Conservation (phyloP, 2,888 invertebrate genomes). For the Odontomyia ornata region DNA sequence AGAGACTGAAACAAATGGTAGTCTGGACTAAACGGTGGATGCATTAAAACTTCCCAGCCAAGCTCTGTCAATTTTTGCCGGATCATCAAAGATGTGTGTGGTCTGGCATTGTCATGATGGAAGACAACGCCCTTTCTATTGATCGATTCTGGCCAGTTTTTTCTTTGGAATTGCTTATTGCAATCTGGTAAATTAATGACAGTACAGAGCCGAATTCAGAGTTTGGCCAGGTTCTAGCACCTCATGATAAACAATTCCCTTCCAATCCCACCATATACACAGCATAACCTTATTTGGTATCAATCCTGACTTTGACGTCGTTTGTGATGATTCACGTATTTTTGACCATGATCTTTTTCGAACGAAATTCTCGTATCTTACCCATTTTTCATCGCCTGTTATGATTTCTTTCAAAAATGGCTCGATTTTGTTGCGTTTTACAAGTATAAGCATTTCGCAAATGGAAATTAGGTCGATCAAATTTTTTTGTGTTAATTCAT, state of each 20-base stretch:
- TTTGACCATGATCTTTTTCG: constrained; percentile 1
- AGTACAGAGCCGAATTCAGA: neutral
- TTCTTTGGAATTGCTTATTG: neutral
- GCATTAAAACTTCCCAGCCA: too few relatives aligned
- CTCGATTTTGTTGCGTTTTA: constrained; percentile 48
- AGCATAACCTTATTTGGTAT: neutral
- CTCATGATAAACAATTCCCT: neutral
- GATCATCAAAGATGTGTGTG: too few relatives aligned
- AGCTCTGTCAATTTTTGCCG: too few relatives aligned
- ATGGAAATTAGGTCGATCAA: neutral
- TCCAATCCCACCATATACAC: neutral
- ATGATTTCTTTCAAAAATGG: constrained; percentile 18
- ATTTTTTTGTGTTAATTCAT: neutral
- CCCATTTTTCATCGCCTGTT: constrained; percentile 24
- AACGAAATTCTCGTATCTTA: constrained; percentile 13
- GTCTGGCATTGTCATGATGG: too few relatives aligned
- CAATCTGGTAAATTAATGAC: too few relatives aligned
- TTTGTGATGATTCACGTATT: neutral
- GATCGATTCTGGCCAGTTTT: constrained; percentile 2
- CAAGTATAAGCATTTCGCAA: constrained; percentile 18
- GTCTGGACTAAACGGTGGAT: too few relatives aligned
- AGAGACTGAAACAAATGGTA: too few relatives aligned
- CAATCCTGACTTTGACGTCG: neutral
- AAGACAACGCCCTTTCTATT: neutral
- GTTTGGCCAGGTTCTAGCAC: neutral